Conservation (phyloP, 2,888 invertebrate species). For the Lasioglossum vierecki region DNA sequence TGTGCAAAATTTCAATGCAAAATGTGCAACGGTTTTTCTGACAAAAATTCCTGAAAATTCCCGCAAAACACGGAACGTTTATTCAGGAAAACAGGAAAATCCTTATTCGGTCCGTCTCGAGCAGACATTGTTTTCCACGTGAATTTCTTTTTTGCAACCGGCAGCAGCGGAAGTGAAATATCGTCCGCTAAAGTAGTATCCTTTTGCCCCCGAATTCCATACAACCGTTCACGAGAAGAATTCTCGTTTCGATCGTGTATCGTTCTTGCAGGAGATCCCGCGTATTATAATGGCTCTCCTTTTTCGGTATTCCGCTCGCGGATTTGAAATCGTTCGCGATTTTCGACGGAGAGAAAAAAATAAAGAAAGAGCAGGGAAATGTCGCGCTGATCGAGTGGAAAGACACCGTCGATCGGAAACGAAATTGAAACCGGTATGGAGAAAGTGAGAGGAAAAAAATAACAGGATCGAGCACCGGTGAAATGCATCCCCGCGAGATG, state of each 20-base stretch:
- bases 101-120: neutral
- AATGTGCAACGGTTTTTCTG: neutral
- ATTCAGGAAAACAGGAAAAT: neutral
- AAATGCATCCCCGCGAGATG: slow-evolving; percentile 30
- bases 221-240: neutral
- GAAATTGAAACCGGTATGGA: slow-evolving; percentile 21
- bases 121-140: neutral
- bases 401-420: neutral
- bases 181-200: neutral
- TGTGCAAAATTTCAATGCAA: neutral
- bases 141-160: neutral
- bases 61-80: neutral
- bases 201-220: neutral
- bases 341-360: neutral
- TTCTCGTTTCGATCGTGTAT: neutral
- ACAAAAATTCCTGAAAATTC: neutral
- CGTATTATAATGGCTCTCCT: neutral
- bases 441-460: slow-evolving; percentile 8
- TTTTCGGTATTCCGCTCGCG: neutral
- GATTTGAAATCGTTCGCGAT: neutral
- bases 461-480: slow-evolving; percentile 19
- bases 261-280: neutral
- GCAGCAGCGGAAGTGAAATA: neutral
- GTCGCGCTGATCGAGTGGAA: neutral
- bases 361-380: neutral